Evolutionary conservation across 2,888 invertebrate genomes (phyloP), one percentile per base, ranked within the genome.

Genomic region (Elysia crispata): DNA sequence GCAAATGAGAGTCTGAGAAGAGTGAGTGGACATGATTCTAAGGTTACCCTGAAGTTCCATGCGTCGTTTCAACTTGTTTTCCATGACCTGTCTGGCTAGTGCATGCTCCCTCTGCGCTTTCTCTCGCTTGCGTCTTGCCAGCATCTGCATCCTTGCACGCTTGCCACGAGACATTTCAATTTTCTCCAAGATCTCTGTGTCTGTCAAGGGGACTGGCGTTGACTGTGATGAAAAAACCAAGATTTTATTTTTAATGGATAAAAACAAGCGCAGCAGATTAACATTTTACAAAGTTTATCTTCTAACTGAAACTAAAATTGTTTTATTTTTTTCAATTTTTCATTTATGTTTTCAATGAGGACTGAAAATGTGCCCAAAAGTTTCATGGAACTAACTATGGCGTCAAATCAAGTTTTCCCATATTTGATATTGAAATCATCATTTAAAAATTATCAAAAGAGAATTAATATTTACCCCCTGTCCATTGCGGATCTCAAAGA

Each of bases 181-280:
- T 93, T 95, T 94, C 90, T 96, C 95, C 76, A 95, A 94, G 31
- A 97, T 96, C 90, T 97, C 97, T 25, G 95, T 94, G 86, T 97
- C 97, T 57, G 95, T 95, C 91, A 97, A 94, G 60, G 96, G 94
- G 28, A 96, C 87, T 77, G 87, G 87, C 25, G 75, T 31, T 1
- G 76, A 70, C 80, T 80, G 62, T 1, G 18, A 49, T n/a, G n/a
- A n/a, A n/a, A n/a, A n/a, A n/a, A n/a, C n/a, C n/a, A n/a, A n/a
- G n/a, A n/a, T n/a, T n/a, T n/a, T n/a, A n/a, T 70, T 30, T 20
- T 18, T 41, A 31, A 70, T 8, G 60, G 15, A 8, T 60, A n/a
- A 50, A 50, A 72, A 50, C 1, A 18, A 69, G 3, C 6, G 25
- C 6, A n/a, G 25, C 18, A 33, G 69, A 15, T 60, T 18, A 20